Base-by-base conservation (phyloP, 37 sponge, comb jelly and placozoan species). In the Hexactinellida sp. region DNA sequence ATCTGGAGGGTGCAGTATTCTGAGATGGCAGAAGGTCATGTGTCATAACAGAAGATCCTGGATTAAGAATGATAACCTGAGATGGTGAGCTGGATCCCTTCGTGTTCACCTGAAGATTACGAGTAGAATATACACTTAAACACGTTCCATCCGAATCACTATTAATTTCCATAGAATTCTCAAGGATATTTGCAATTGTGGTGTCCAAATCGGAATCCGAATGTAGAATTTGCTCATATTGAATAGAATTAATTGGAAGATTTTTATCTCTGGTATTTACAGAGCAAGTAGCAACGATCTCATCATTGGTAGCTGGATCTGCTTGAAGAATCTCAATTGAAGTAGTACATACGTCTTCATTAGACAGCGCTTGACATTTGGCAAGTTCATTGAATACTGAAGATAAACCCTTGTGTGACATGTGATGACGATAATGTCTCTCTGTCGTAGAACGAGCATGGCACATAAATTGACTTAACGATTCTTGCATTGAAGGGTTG, bases 321-420 rank as follows among this genome's bases (percentile, higher is more conserved):
- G n/a, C n/a, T n/a, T n/a, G n/a, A n/a, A n/a, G n/a, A n/a, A n/a
- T n/a, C n/a, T n/a, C n/a, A n/a, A n/a, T n/a, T n/a, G n/a, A n/a
- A n/a, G n/a, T n/a, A n/a, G n/a, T n/a, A n/a, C n/a, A n/a, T n/a
- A n/a, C n/a, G n/a, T n/a, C n/a, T n/a, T n/a, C n/a, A n/a, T n/a
- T n/a, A n/a, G n/a, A n/a, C n/a, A n/a, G n/a, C n/a, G 47, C 47
- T 63, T 63, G 76, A 63, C 76, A 63, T 63, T n/a, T 63, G 34
- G 76, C 76, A 3, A 63, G 34, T 23, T 63, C 30, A 63, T 7
- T 63, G 34, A 63, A 63, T 47, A n/a, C 30, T 10, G 76, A 25
- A 23, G 21, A 63, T 3, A 63, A 32, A 23, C 34, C 32, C 5
- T 23, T 7, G 76, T 63, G 34, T 63, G 76, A 10, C 13, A 63